Evolutionary conservation across 2,888 invertebrate species (phyloP), one percentile per base, ranked within the genome.

Genomic region (Lochmaea capreae): DNA sequence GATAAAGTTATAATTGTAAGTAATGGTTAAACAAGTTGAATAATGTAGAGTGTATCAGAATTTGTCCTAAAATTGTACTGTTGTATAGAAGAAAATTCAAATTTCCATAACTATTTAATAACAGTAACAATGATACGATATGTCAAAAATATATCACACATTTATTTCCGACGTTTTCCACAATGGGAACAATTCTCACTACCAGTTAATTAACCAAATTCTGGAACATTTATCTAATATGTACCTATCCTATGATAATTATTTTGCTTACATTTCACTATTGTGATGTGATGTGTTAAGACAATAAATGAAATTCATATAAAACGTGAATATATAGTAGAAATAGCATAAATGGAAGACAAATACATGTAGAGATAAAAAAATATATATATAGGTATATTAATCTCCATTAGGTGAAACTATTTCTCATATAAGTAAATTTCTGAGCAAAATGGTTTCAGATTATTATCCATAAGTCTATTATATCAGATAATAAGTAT

Each of bases 151-250:
- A 46, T 33, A 39, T 39, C 22, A 22, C 22, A 22, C 22, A 22
- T 22, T 22, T 39, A 39, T 39, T 39, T 39, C 8, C 8, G 9
- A 39, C 8, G 54, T 18, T 54, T 54, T 54, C 54, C 54, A 10
- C 16, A 54, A 54, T n/a, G n/a, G 52, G 52, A 52, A 52, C 52
- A 52, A 52, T 14, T 52, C 9, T 16, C 54, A 54, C 16, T 10
- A 54, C 16, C 16, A 54, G 9, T 10, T 18, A 54, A 54, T 54
- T 54, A 18, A 54, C 18, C 54, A 54, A 54, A 54, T 54, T 54
- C 54, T 54, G 54, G 18, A 18, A 54, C 18, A 54, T 54, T 54
- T 18, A 54, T n/a, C 49, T 14, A 49, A 49, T 49, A 49, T 49
- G n/a, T 49, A n/a, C 8, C 49, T 49, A 12, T 18, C 9, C 10